A percentile compares a stretch with the other conserved stretches of the same genome.
These are phyloP conservation scores for Brachionus rotundiformis DNA, from an alignment of 1,140 invertebrate species.

Conservation along the genomic window DNA sequence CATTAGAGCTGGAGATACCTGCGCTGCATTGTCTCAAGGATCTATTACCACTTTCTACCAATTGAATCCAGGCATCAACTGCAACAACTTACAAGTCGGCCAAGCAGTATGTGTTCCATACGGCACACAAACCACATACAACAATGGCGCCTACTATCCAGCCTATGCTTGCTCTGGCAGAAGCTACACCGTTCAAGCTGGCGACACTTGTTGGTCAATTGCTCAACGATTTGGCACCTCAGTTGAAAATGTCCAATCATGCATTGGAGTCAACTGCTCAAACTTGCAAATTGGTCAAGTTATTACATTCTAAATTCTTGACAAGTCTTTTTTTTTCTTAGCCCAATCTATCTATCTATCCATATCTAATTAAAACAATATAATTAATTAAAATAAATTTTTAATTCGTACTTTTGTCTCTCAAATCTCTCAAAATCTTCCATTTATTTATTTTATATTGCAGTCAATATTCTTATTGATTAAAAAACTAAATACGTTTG, in stretches of 20 bases:
- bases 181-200: constrained; percentile 7
- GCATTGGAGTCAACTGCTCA: neutral
- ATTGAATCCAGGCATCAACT: constrained; percentile 26
- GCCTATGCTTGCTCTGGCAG: neutral
- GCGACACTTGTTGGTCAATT: constrained; percentile 30
- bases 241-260: constrained; percentile 13
- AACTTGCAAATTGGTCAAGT: constrained; percentile 2
- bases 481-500: no score
- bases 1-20: neutral
- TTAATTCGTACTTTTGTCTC: no score
- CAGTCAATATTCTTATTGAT: no score
- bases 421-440: no score
- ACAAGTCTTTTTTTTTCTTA: no score
- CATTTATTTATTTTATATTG: no score
- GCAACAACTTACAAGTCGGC: neutral
- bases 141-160: neutral
- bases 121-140: neutral
- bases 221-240: neutral
- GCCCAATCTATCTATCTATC: no score
- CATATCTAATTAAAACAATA: no score
- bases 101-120: neutral
- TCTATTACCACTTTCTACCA: neutral
- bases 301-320: constrained; percentile 10
- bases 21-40: neutral
- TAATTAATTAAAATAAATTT: no score